A percentile compares a stretch with the other conserved stretches of the same genome.
Evolutionary conservation across 2,888 invertebrate species (phyloP).

Genomic region (Nipponacmea schrenckii): DNA sequence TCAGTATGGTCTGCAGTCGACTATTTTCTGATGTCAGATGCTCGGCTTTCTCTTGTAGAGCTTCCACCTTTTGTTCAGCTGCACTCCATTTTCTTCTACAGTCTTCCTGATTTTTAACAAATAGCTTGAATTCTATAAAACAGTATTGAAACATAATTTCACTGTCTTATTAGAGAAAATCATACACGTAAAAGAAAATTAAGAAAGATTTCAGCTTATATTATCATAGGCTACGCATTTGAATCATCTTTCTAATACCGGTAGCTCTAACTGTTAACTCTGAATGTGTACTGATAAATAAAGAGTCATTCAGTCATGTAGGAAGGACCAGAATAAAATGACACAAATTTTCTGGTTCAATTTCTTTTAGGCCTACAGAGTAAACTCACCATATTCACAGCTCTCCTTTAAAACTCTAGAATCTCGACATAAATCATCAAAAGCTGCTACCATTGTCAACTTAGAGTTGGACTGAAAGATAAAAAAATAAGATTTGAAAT

Average conservation of each 20-base stretch:
- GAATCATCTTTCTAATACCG: too few relatives aligned
- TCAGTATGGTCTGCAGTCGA: slow-evolving; percentile 82
- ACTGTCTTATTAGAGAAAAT: not conserved
- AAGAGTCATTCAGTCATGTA: too few relatives aligned
- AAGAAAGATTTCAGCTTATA: too few relatives aligned
- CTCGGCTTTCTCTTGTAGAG: slow-evolving; percentile 79
- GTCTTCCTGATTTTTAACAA: slow-evolving; percentile 79
- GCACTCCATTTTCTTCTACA: slow-evolving; percentile 78
- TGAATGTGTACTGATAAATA: too few relatives aligned
- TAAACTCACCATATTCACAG: slow-evolving; percentile 64
- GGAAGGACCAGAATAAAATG: too few relatives aligned
- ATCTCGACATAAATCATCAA: slow-evolving; percentile 69
- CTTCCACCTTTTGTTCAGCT: slow-evolving; percentile 78
- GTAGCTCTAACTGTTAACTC: too few relatives aligned
- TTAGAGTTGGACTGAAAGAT: slow-evolving; percentile 42
- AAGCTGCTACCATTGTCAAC: slow-evolving; percentile 66
- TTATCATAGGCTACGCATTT: too few relatives aligned
- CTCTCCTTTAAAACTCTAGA: slow-evolving; percentile 62
- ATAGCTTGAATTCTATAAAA: slow-evolving; percentile 78
- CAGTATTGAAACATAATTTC: not conserved
- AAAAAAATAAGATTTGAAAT: not conserved
- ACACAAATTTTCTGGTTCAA: too few relatives aligned
- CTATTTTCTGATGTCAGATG: slow-evolving; percentile 78
- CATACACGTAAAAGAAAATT: too few relatives aligned
- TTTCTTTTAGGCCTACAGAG: too few relatives aligned